These are phyloP conservation scores for Mormyrus hasselquistii DNA, from an alignment of 2,797 vertebrate species.

Conservation along the genomic window DNA sequence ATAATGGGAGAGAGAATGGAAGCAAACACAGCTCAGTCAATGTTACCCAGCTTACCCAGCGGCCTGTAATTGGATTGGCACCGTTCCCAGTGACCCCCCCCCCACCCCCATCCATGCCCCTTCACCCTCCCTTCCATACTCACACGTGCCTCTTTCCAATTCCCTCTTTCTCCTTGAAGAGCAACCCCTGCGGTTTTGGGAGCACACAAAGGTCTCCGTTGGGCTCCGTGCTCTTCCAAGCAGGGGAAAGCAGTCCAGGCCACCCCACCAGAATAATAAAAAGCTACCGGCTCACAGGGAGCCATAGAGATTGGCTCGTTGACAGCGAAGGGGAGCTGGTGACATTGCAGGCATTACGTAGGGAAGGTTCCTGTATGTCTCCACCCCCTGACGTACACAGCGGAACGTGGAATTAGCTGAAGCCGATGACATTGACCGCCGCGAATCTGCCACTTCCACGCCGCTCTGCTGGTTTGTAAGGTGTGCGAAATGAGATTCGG, in stretches of 20 bases:
- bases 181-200: background rate
- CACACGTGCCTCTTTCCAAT: background rate
- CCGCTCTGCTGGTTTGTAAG: background rate
- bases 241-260: background rate
- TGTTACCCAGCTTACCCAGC: background rate
- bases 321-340: background rate
- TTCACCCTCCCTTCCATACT: background rate
- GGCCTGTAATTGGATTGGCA: constrained; percentile 1
- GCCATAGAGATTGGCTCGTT: background rate
- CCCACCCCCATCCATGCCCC: background rate
- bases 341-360: background rate
- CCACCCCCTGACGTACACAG: background rate
- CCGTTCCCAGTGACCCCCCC: background rate
- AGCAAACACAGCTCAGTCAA: background rate
- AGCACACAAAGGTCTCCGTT: background rate
- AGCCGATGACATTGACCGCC: background rate
- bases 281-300: background rate
- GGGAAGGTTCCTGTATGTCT: background rate
- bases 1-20: background rate
- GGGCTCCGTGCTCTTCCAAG: background rate
- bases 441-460: background rate
- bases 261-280: background rate
- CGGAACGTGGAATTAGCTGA: background rate
- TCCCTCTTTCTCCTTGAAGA: constrained; percentile 5
- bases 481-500: background rate